Conservation (phyloP, 1,140 invertebrate species). For the Teleopsis dalmanni region DNA sequence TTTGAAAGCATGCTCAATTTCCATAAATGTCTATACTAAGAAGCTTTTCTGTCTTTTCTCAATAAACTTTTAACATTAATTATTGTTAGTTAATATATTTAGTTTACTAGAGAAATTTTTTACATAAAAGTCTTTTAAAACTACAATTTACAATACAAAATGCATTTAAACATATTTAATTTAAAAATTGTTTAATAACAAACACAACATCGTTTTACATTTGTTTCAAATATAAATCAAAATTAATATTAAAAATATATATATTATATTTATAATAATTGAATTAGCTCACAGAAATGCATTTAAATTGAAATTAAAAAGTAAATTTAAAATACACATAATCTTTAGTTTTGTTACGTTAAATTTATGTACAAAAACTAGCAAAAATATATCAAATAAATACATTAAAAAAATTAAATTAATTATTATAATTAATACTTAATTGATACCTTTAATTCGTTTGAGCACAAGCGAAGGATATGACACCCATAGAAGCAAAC, state of each 20-base stretch:
- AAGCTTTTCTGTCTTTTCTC: conserved; percentile 17
- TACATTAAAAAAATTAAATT: conserved; percentile 10
- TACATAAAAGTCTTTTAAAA: neutral
- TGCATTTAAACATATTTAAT: neutral
- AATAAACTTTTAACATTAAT: conserved; percentile 1
- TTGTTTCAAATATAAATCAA: neutral
- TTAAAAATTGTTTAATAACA: neutral
- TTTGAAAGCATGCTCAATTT: conserved; percentile 43
- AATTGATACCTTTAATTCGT: conserved; percentile 11
- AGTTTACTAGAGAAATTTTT: neutral
- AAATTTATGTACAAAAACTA: neutral
- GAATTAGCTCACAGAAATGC: neutral
- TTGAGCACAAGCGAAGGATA: conserved; percentile 14
- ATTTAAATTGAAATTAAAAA: neutral
- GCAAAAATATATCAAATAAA: neutral
- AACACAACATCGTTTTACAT: no score
- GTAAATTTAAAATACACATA: neutral
- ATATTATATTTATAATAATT: neutral
- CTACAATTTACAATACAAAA: neutral
- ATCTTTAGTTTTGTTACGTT: neutral
- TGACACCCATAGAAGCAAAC: conserved; percentile 9
- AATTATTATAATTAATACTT: conserved; percentile 9
- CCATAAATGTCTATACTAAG: conserved; percentile 42
- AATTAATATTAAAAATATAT: neutral
- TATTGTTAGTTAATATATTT: conserved; percentile 2